Evolutionary conservation across 2,113 vertebrate species (phyloP), one percentile per base, ranked within the genome.

Genomic region (Prionailurus bengalensis): DNA sequence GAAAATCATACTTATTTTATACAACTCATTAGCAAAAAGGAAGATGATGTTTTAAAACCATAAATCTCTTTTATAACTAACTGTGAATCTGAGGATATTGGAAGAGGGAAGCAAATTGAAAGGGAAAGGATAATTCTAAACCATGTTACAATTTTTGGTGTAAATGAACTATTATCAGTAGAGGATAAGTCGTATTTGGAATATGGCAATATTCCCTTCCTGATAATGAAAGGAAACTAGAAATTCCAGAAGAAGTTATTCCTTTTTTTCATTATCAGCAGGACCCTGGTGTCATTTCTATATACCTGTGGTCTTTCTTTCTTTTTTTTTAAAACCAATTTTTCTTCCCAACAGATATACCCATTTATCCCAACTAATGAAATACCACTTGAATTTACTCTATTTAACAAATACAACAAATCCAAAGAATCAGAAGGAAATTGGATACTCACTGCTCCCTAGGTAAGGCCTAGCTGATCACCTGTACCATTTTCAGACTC

Each of bases 1-100:
- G 98, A 98, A 98, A 98, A 98, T 98, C 79, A 99, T 98, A 97
- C 97, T 98, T 98, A 98, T 99, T 99, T 99, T 98, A 98, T 97
- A 97, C 96, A 98, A 98, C 97, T 99, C 95, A 79, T 99, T 99
- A 99, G 98, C 96, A 92, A 85, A 95, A 98, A 98, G 92, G 95
- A 96, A 98, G 96, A 98, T 94, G 94, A 97, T 91, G 36, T 97
- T 98, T 98, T 92, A 97, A 98, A 96, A 84, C 83, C 68, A 97
- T 97, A 98, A 98, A 97, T 99, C 96, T 98, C 95, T 89, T 98
- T 98, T 97, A 95, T 98, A 98, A 98, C 4, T 0, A 97, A 98
- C 97, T 97, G 87, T 95, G 76, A 98, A 90, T 97, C 95, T 96
- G 98, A 97, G 96, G 70, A 19, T 21, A 12, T 61, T 81, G 95